A percentile compares a stretch with the other conserved stretches of the same genome.
phyloP scores from a whole-genome alignment of 2,888 invertebrate species.

The Pachymerium ferrugineum region DNA sequence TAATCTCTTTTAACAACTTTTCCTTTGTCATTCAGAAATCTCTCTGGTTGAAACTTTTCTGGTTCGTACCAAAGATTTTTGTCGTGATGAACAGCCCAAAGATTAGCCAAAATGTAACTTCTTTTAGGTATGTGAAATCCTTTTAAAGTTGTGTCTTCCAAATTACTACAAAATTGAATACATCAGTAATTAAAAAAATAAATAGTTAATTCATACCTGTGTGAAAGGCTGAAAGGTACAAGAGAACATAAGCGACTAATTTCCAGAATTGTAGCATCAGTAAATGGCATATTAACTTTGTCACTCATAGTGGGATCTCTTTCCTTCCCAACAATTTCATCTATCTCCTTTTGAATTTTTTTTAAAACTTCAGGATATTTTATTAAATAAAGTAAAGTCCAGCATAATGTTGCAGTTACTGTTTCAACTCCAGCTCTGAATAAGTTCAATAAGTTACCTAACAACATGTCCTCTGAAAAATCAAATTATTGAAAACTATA shows the following conservation, averaged over 20 bases:
- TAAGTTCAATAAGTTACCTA: not conserved
- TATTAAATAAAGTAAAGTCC: not conserved
- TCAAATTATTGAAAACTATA: not conserved
- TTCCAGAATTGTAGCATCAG: constrained; percentile 7
- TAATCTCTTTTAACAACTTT: not conserved
- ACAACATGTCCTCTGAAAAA: not conserved
- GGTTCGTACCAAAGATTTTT: not conserved
- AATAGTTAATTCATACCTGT: not conserved
- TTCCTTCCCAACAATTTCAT: not conserved
- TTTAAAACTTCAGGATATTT: not conserved
- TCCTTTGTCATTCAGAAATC: not conserved
- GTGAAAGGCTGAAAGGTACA: not conserved
- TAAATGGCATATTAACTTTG: not conserved
- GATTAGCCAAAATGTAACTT: not conserved
- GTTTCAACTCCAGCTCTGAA: not conserved
- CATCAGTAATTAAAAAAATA: not conserved
- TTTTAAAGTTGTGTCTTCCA: not conserved
- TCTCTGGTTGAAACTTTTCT: not conserved
- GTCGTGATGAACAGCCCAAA: not conserved
- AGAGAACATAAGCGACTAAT: not conserved
- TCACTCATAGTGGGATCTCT: not conserved
- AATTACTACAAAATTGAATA: not conserved
- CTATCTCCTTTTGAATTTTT: not conserved
- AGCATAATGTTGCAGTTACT: not conserved
- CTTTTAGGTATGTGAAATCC: not conserved